These are phyloP conservation scores for Dendrophyllia cribrosa DNA, from an alignment of 64 coral and sea anemone species.

Conservation along the genomic window DNA sequence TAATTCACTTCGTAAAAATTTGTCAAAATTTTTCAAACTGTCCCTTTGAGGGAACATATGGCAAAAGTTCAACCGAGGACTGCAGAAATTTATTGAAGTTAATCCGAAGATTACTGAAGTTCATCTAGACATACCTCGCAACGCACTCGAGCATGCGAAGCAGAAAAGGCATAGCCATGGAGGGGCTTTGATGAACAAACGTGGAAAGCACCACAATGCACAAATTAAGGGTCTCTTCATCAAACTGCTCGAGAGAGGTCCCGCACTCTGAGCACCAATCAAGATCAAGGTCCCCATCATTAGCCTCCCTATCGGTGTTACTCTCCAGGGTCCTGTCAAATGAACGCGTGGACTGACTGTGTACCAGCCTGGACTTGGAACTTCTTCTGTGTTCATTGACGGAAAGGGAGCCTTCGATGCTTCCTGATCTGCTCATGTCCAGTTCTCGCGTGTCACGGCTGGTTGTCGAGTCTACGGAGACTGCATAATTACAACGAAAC, in stretches of 20 bases:
- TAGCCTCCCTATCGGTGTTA: slow-evolving; percentile 49
- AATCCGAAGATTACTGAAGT: not conserved
- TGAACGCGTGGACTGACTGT: slow-evolving; percentile 68
- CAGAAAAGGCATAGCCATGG: slow-evolving; percentile 93
- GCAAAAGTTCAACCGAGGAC: not conserved
- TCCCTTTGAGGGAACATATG: too few relatives aligned
- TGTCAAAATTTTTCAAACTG: too few relatives aligned
- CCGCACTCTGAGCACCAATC: slow-evolving; percentile 92
- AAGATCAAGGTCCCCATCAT: slow-evolving; percentile 72
- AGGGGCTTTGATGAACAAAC: slow-evolving; percentile 91
- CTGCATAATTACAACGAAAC: not conserved
- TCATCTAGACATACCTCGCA: slow-evolving; percentile 71
- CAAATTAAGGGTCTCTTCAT: slow-evolving; percentile 95
- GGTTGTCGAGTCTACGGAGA: slow-evolving; percentile 59
- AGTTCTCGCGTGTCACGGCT: slow-evolving; percentile 45
- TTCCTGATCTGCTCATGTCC: slow-evolving; percentile 34
- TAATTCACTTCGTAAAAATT: too few relatives aligned
- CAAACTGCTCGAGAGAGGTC: slow-evolving; percentile 89
- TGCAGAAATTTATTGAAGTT: not conserved
- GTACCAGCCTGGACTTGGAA: slow-evolving; percentile 70
- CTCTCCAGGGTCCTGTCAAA: slow-evolving; percentile 78
- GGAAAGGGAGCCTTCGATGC: slow-evolving; percentile 39
- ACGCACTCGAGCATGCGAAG: slow-evolving; percentile 88
- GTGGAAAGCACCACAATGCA: slow-evolving; percentile 95
- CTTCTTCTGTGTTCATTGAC: slow-evolving; percentile 25